Evolutionary conservation across 2,797 vertebrate species (phyloP), one percentile per base, ranked within the genome.

Genomic region (Enteromius trimaculatus): DNA sequence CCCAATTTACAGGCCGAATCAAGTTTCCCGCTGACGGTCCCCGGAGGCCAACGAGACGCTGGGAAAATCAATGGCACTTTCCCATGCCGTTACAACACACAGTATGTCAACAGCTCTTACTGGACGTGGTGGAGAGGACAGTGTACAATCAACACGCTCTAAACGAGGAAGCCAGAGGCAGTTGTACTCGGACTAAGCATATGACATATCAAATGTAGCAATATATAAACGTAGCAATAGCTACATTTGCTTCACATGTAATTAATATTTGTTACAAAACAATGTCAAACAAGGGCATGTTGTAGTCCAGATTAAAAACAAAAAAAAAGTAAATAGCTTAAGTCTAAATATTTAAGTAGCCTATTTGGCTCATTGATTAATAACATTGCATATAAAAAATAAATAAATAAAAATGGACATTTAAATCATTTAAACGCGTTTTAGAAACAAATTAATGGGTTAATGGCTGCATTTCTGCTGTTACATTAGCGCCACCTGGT

Each of bases 1-100:
- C 7, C 58, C 69, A 82, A 71, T 84, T 79, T 76, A 80, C 80
- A 21, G 80, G 68, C 58, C 16, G 82, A 64, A 74, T 87, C 78
- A 39, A 14, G 55, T 86, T 84, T 75, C 86, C 69, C 23, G n/a
- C 74, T 58, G 69, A 23, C 19, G 23, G 60, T 83, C 74, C 74
- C 85, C 65, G 47, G 26, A 87, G 80, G 84, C 75, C 39, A 80
- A n/a, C 14, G 8, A 69, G 76, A 82, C 65, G 84, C 78, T 16
- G 29, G 74, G 77, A 82, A 76, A 76, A 82, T 80, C 62, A 70
- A 79, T 71, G 77, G 49, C 42, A 29, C 10, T 31, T 78, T 81
- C 85, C 58, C 65, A 86, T 81, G 64, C 78, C 10, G 31, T 85
- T 78, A 37, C 51, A 75, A 70, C 47, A 79, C 49, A 42, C 62